phyloP scores from a whole-genome alignment of 2,888 invertebrate genomes.

The Drosophila yooni region DNA sequence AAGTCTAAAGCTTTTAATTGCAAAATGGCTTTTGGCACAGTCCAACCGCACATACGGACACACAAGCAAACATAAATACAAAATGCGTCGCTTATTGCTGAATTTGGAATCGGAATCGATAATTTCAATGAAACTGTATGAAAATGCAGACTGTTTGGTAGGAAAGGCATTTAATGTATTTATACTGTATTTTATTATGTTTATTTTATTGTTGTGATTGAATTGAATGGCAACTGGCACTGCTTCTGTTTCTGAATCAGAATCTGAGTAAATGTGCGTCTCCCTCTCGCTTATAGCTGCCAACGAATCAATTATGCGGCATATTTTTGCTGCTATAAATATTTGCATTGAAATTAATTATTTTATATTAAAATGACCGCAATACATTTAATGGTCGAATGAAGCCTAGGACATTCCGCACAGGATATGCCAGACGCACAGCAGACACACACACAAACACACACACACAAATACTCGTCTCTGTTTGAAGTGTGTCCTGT shows the following conservation, averaged over 20 bases:
- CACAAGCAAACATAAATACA: not conserved
- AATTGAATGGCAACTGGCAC: conserved; percentile 49
- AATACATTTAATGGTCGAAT: conserved; percentile 74
- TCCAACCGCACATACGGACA: not conserved
- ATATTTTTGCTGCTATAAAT: conserved; percentile 78
- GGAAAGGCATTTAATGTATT: conserved; percentile 71
- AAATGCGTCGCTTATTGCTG: conserved; percentile 6
- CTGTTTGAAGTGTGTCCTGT: conserved; percentile 38
- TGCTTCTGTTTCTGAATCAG: not conserved
- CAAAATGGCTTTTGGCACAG: conserved; percentile 43
- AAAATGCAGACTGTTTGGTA: conserved; percentile 51
- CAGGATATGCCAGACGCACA: conserved; percentile 44
- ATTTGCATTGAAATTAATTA: conserved; percentile 81
- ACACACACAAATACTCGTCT: conserved; percentile 1
- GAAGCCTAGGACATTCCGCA: conserved; percentile 44
- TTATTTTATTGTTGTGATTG: conserved; percentile 75
- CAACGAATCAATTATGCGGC: conserved; percentile 75
- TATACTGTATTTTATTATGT: conserved; percentile 73
- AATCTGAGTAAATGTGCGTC: conserved; percentile 9
- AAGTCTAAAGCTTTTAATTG: conserved; percentile 74
- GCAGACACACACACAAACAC: conserved; percentile 8
- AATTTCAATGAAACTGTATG: conserved; percentile 40
- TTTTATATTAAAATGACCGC: conserved; percentile 81
- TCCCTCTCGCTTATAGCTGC: conserved; percentile 28
- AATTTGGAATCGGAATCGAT: conserved; percentile 41